These are phyloP conservation scores for Pantelozetes paolii DNA, from an alignment of 2,888 invertebrate species.

Conservation along the genomic window DNA sequence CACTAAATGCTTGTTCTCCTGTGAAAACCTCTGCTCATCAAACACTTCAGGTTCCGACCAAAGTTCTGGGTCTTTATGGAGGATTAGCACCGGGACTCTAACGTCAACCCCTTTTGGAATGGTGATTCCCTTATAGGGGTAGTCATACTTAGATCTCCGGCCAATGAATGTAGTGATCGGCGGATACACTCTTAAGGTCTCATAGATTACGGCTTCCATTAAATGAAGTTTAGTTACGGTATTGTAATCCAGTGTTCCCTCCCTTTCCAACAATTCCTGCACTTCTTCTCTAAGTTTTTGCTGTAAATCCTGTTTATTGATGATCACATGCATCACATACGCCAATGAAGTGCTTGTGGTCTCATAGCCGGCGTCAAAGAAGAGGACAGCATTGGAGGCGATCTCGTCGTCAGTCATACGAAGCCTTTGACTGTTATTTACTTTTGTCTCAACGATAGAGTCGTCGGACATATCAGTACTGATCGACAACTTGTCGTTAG, in stretches of 20 bases:
- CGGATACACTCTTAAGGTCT: slow-evolving; percentile 45
- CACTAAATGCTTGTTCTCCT: background rate
- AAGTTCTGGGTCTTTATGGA: slow-evolving; percentile 48
- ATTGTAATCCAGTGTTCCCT: slow-evolving; percentile 44
- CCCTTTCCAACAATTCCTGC: background rate
- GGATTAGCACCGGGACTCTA: slow-evolving; percentile 47
- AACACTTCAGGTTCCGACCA: slow-evolving; percentile 49
- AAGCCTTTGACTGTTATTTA: background rate
- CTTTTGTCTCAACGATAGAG: background rate
- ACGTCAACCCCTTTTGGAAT: slow-evolving; percentile 48
- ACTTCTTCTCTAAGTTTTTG: slow-evolving; percentile 43
- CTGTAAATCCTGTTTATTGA: slow-evolving; percentile 44
- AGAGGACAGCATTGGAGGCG: slow-evolving; percentile 33
- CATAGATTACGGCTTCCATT: slow-evolving; percentile 44
- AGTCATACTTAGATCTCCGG: slow-evolving; percentile 40
- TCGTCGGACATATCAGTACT: slow-evolving; percentile 5
- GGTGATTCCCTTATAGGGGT: slow-evolving; percentile 37
- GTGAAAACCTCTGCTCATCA: slow-evolving; percentile 47
- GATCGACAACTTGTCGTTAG: slow-evolving; percentile 7
- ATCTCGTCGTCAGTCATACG: slow-evolving; percentile 41
- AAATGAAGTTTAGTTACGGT: slow-evolving; percentile 43
- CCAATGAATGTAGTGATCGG: slow-evolving; percentile 46
- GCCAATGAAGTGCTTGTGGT: slow-evolving; percentile 45
- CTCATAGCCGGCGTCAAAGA: slow-evolving; percentile 44
- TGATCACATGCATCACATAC: slow-evolving; percentile 43